Percentiles rank a stretch among this genome's conserved stretches.
phyloP scores from a whole-genome alignment of 2,888 invertebrate species.

The Byasa hedistus region DNA sequence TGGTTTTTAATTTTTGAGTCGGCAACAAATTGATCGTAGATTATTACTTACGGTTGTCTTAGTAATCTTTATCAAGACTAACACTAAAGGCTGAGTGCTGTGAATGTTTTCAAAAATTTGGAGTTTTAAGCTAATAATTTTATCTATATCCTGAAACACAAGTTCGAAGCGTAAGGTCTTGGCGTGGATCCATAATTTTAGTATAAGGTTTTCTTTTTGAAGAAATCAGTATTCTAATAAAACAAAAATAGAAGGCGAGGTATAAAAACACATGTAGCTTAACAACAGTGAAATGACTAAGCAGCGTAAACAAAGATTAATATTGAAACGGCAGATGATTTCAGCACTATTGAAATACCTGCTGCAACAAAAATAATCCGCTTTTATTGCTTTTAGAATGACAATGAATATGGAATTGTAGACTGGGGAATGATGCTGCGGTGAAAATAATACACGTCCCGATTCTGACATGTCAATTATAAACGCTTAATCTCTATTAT shows the following conservation, averaged over 20 bases:
- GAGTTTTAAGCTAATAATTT: too few species aligned
- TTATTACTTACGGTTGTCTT: too few species aligned
- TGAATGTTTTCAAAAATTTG: too few species aligned
- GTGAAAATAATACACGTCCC: slow-evolving; percentile 8
- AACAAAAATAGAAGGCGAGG: not conserved
- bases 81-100: too few species aligned
- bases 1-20: too few species aligned
- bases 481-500: not conserved
- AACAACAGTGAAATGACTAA: slow-evolving; percentile 11
- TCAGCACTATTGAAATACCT: slow-evolving; percentile 26
- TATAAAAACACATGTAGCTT: not conserved
- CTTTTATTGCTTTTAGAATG: slow-evolving; percentile 29
- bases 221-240: not conserved
- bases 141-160: too few species aligned
- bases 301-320: slow-evolving; percentile 16
- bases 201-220: slow-evolving; percentile 33
- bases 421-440: slow-evolving; percentile 5
- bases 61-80: too few species aligned
- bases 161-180: too few species aligned
- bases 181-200: not conserved
- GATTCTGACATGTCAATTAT: not conserved
- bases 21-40: too few species aligned
- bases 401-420: slow-evolving; percentile 20
- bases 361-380: slow-evolving; percentile 21
- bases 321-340: slow-evolving; percentile 20